Conservation (phyloP, 2,888 invertebrate genomes). For the Laothoe populi region DNA sequence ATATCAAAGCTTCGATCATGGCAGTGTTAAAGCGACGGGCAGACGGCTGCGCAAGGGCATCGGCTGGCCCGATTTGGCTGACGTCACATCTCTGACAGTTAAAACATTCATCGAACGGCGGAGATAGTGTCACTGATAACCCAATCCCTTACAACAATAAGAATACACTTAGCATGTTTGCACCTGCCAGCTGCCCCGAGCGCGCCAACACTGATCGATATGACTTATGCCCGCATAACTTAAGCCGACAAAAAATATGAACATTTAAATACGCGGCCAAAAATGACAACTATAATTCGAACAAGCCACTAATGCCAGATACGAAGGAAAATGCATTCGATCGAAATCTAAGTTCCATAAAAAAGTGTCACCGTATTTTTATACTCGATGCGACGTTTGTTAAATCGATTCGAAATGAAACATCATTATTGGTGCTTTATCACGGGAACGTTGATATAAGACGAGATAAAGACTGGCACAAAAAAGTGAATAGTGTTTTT, state of each 20-base stretch:
- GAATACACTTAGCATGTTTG: conserved; percentile 84
- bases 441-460: conserved; percentile 76
- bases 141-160: conserved; percentile 83
- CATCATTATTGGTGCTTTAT: conserved; percentile 84
- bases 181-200: conserved; percentile 72
- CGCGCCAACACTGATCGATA: conserved; percentile 67
- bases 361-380: conserved; percentile 70
- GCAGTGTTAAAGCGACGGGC: conserved; percentile 46
- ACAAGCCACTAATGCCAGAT: conserved; percentile 27
- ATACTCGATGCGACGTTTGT: conserved; percentile 62
- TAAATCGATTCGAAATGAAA: conserved; percentile 77
- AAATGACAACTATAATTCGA: conserved; percentile 40
- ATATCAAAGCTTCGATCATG: conserved; percentile 68
- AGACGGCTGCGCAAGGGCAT: conserved; percentile 55
- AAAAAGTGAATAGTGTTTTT: conserved; percentile 68
- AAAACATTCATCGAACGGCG: conserved; percentile 82
- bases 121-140: conserved; percentile 84
- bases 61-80: conserved; percentile 72
- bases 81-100: conserved; percentile 84
- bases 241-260: conserved; percentile 45
- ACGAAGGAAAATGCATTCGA: conserved; percentile 39
- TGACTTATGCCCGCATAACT: conserved; percentile 65
- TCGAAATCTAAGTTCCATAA: conserved; percentile 49
- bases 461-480: conserved; percentile 68
- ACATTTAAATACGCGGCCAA: conserved; percentile 46